These are phyloP conservation scores for Girardinus metallicus DNA, from an alignment of 2,797 vertebrate genomes.

Conservation along the genomic window DNA sequence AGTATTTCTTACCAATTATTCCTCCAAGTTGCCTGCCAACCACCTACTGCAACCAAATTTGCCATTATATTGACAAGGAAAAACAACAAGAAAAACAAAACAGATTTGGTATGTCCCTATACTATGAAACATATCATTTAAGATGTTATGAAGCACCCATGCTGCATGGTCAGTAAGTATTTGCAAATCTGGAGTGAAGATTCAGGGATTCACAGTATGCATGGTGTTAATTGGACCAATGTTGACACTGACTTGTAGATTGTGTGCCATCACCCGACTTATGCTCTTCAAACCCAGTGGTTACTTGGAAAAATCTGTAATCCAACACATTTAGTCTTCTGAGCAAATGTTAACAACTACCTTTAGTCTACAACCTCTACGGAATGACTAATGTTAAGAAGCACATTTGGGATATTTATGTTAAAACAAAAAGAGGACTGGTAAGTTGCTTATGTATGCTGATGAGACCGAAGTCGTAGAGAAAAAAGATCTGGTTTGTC, in stretches of 20 bases:
- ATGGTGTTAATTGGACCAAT: slow-evolving; percentile 39
- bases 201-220: slow-evolving; percentile 64
- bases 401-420: not conserved
- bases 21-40: slow-evolving; percentile 69
- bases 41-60: slow-evolving; percentile 67
- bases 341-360: slow-evolving; percentile 24
- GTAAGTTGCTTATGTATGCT: not conserved
- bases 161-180: slow-evolving; percentile 21
- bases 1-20: slow-evolving; percentile 56
- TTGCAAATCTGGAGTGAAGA: slow-evolving; percentile 38
- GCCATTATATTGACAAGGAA: slow-evolving; percentile 34
- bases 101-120: slow-evolving; percentile 3
- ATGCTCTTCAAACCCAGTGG: slow-evolving; percentile 43
- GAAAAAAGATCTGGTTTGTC: slow-evolving; percentile 24
- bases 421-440: not conserved
- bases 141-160: slow-evolving; percentile 34
- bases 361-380: slow-evolving; percentile 10
- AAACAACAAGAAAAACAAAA: slow-evolving; percentile 3
- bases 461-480: not conserved
- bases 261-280: slow-evolving; percentile 31
- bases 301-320: slow-evolving; percentile 22
- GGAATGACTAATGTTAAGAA: slow-evolving; percentile 18
- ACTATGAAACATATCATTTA: slow-evolving; percentile 55
- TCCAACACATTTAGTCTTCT: slow-evolving; percentile 17
- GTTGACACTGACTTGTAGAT: slow-evolving; percentile 7